Conservation (phyloP, 2,797 vertebrate genomes). For the Hypotaenidia okinawae region DNA sequence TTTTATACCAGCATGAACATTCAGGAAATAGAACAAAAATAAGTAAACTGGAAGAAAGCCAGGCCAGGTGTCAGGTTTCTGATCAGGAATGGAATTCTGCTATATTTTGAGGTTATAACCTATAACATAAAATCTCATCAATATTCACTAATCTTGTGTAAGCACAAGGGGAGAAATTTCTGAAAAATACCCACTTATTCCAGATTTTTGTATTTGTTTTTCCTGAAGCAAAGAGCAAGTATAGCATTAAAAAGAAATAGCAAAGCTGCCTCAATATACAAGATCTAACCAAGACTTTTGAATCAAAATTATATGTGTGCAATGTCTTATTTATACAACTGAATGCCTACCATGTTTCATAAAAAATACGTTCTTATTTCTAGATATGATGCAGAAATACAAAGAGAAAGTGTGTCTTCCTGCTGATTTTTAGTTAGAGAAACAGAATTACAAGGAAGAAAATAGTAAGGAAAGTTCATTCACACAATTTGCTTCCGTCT, state of each 20-base stretch:
- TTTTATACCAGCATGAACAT: background rate
- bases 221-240: background rate
- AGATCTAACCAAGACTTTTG: background rate
- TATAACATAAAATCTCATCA: background rate
- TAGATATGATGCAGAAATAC: background rate
- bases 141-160: background rate
- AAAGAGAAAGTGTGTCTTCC: background rate
- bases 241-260: background rate
- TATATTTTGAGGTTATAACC: background rate
- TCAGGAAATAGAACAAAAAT: background rate
- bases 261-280: background rate
- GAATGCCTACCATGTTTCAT: background rate
- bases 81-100: background rate
- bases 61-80: background rate
- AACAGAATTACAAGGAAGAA: background rate
- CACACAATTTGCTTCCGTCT: background rate
- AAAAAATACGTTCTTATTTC: background rate
- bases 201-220: background rate
- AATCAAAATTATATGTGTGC: background rate
- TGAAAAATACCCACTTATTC: background rate
- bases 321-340: background rate
- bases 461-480: background rate
- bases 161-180: background rate
- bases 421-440: background rate
- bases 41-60: background rate